Base-by-base conservation (phyloP, 2,888 invertebrate species). In the Ectemnius continuus region DNA sequence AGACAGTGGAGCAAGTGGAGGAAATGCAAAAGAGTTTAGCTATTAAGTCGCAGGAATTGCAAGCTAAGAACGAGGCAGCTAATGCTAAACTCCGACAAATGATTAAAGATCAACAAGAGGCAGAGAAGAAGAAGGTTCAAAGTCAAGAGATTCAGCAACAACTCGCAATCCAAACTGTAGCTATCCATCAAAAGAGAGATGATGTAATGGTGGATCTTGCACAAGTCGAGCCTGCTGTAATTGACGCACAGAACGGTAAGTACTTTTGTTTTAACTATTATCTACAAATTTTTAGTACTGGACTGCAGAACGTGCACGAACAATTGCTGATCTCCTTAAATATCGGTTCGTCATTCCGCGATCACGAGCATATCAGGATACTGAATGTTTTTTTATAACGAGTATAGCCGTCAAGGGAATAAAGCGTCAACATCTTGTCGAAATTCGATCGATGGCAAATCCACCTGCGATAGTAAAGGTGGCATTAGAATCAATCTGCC, bases 11-110 rank as follows among this genome's bases (percentile, higher is more conserved):
- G 87, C 99, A 99, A 91, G 99, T 99, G 14, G 99, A 99, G 90
- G 99, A 99, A 90, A 97, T 99, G 95, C 99, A 99, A 91, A 99
- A 98, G 92, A 98, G 98, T 73, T 93, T 99, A 73, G 99, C 98
- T 60, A 96, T 99, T 61, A 99, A 99, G 92, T 97, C 98, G 70
- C 73, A 95, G 93, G 97, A 97, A 91, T 91, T 97, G 23, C 98
- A 98, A 93, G 97, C 97, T 57, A 99, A 99, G 92, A 99, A 99
- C 90, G 98, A 98, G 90, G 98, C 99, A 2, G 99, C 99, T 65
- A 99, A 99, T 91, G 97, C 97, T n/a, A 99, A 99, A 92, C 93
- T 99, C 63, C 96, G 97, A 82, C 99, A 99, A 91, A 99, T 99
- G 99, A 97, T 99, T 61, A 98, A 98, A 92, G 98, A 99, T 92